Evolutionary conservation across 2,888 invertebrate genomes (phyloP), one percentile per base, ranked within the genome.

Genomic region (Schizaphis graminum): DNA sequence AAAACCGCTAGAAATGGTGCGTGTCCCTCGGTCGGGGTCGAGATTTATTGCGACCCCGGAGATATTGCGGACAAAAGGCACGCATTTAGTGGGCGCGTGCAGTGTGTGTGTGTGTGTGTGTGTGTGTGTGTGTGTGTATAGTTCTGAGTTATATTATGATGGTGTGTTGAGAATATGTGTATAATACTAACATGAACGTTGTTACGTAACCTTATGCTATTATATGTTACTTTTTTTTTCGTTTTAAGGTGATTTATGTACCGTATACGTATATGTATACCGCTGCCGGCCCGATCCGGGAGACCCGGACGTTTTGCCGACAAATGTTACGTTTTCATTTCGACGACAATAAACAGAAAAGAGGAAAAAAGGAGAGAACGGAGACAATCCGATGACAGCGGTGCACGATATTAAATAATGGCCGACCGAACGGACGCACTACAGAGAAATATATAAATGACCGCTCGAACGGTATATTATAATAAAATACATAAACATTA

Each of bases 1-100:
- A 86, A 92, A 94, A 94, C 93, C 93, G 90, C 85, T 85, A 91
- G 94, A 93, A 93, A 93, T 61, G 93, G 85, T 90, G 84, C 90
- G 93, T 85, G 93, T 61, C 89, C 35, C 56, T 88, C 77, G 89
- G 91, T 56, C 56, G n/a, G 89, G n/a, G 53, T 24, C 53, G 61
- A 94, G 93, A 94, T 94, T 94, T 91, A 94, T 94, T 86, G 93
- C 85, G 88, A 53, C 92, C 92, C 88, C 35, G 57, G 49, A n/a
- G 90, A 86, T 86, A 86, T 89, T 41, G 90, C 93, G 89, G 93
- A 94, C 93, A 94, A 94, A 93, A 94, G 61, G 77, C 35, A 56
- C 10, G 89, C 44, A 16, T 56, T 89, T 57, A 56, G 77, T 44
- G 67, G n/a, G 44, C 89, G 89, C 44, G 56, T 56, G 56, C 28